Evolutionary conservation across 1,140 invertebrate genomes (phyloP), one percentile per base, ranked within the genome.

Genomic region (Whitmania pigra): DNA sequence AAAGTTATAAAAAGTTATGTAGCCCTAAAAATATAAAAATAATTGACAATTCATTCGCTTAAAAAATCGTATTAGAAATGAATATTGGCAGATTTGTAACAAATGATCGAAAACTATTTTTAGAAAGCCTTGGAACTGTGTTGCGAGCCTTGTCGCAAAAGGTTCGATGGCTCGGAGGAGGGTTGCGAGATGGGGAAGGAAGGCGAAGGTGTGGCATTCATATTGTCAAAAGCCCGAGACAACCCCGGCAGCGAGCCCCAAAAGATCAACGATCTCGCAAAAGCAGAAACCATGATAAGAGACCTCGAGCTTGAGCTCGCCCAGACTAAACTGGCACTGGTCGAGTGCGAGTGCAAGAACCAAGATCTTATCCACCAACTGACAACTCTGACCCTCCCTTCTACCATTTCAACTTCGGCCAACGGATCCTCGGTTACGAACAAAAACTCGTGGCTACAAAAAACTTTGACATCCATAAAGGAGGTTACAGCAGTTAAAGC

Each of bases 241-340:
- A 20, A 13, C 11, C 57, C 57, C 22, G 57, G 22, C 11, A 63
- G 57, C 11, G 57, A 63, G 57, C 22, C 22, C 11, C 22, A 22
- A 15, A 31, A 63, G 22, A 13, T 63, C 57, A 25, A 78, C 3
- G 75, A 74, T 17, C 69, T 79, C 17, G 72, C 77, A 25, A 76
- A 79, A 20, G 74, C 77, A 67, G 76, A 80, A 67, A 73, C 75
- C 75, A 86, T 90, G 75, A 88, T 97, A 71, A 86, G 90, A 17
- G 93, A 96, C 80, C 83, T 98, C 29, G 95, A 99, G 80, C 83
- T 97, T 67, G 94, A 98, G 79, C 82, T 99, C 72, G 95, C 94
- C 5, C 90, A 94, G 80, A 94, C 94, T 0, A 99, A 99, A 80
- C 84, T 99, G 74, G 93, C 93, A 0, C 88, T 97, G 71, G 96